These are phyloP conservation scores for Brachionichthys hirsutus DNA, from an alignment of 2,113 vertebrate species.

Conservation along the genomic window DNA sequence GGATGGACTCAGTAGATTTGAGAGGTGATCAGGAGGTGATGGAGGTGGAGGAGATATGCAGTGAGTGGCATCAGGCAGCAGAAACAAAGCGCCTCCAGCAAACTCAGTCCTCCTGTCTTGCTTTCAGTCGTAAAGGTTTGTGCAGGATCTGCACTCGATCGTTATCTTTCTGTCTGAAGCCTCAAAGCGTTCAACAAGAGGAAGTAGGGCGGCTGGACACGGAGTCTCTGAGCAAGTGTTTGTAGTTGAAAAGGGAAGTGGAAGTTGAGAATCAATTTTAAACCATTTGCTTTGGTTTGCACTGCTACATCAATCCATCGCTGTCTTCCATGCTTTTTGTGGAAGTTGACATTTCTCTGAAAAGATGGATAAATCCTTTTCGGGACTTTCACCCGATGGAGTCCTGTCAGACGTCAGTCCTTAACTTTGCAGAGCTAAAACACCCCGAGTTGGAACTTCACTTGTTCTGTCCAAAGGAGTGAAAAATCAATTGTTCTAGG, in stretches of 20 bases:
- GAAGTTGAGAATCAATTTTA: not conserved
- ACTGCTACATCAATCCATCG: too few species aligned
- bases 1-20: too few species aligned
- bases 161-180: not conserved
- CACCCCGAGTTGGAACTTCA: not conserved
- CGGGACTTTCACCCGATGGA: not conserved
- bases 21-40: not conserved
- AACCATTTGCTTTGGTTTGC: too few species aligned
- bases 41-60: not conserved
- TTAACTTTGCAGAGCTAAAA: constrained; percentile 15
- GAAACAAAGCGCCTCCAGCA: constrained; percentile 5
- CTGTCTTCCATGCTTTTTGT: too few species aligned
- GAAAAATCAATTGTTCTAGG: constrained; percentile 35
- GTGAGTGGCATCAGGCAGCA: too few species aligned
- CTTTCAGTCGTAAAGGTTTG: constrained; percentile 4
- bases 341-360: too few species aligned
- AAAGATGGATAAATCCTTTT: not conserved
- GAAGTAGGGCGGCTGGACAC: not conserved
- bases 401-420: constrained; percentile 13
- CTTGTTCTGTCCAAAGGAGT: constrained; percentile 36
- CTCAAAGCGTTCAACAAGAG: not conserved
- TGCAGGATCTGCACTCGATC: not conserved
- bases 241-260: not conserved
- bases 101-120: not conserved
- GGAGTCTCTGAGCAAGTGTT: not conserved